Conservation (phyloP, 2,113 vertebrate genomes). For the Tragelaphus scriptus region DNA sequence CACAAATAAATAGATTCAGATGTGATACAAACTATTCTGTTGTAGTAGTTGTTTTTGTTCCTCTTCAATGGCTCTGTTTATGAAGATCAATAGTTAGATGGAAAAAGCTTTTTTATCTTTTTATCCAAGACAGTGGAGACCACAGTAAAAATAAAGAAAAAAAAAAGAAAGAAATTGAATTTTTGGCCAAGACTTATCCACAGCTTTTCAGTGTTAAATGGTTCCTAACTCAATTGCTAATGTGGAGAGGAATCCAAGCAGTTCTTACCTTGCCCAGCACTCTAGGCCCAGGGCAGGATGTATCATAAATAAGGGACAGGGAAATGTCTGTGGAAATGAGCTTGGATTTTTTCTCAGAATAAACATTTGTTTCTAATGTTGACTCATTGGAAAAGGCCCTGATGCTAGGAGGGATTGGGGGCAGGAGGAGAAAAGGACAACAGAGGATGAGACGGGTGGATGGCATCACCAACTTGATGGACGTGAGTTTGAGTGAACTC, state of each 20-base stretch:
- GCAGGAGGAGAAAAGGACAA: too few relatives aligned
- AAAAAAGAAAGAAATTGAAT: background rate
- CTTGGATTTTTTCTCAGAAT: background rate
- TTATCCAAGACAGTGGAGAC: background rate
- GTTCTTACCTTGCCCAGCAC: background rate
- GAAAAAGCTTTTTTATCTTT: background rate
- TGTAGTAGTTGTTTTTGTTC: background rate
- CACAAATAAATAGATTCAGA: background rate
- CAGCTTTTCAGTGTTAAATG: background rate
- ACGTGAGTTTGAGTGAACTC: too few relatives aligned
- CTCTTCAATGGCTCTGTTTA: background rate
- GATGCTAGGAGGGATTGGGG: too few relatives aligned
- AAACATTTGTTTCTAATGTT: background rate
- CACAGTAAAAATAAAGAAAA: background rate
- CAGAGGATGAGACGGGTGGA: too few relatives aligned
- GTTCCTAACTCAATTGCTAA: background rate
- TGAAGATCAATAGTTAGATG: background rate
- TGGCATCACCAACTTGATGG: too few relatives aligned
- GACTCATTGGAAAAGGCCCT: too few relatives aligned
- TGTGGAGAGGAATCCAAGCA: background rate
- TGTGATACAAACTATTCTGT: background rate
- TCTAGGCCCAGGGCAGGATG: background rate
- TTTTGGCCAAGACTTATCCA: background rate
- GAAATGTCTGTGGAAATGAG: background rate
- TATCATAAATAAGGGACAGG: background rate